A percentile compares a stretch with the other conserved stretches of the same genome.
Evolutionary conservation across 2,797 vertebrate genomes (phyloP).

Genomic region (Oryzias dopingdopingensis): DNA sequence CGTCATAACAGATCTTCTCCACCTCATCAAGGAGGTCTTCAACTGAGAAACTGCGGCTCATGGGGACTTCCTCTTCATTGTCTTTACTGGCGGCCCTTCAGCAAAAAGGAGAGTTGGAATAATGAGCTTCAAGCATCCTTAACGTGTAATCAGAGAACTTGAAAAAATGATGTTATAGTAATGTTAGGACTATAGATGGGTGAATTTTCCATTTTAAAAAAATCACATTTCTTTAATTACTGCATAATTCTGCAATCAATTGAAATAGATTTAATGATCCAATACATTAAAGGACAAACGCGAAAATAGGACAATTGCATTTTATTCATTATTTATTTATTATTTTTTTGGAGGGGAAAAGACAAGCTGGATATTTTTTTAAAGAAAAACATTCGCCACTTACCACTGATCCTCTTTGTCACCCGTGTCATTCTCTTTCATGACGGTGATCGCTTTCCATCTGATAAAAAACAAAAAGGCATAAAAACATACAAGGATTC

Average conservation of each 20-base stretch:
- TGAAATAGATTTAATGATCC: neutral
- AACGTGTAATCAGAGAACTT: neutral
- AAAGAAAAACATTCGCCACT: conserved; percentile 35
- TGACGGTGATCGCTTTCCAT: conserved; percentile 77
- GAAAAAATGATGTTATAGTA: neutral
- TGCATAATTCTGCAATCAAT: too few species aligned
- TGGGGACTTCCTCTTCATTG: conserved; percentile 69
- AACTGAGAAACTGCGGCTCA: conserved; percentile 81
- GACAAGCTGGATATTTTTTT: neutral
- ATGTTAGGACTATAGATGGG: neutral
- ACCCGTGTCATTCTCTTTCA: conserved; percentile 87
- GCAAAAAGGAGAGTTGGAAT: neutral
- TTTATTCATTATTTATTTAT: neutral
- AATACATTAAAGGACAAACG: neutral
- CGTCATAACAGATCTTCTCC: conserved; percentile 81
- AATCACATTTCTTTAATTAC: too few species aligned
- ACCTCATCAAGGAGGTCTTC: conserved; percentile 83
- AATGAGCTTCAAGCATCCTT: neutral
- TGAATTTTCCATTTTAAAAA: neutral
- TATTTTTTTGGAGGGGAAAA: neutral
- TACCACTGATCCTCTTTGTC: conserved; percentile 74
- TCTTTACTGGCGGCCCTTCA: conserved; percentile 45
- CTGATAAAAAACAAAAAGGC: conserved; percentile 36
- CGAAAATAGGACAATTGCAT: neutral
- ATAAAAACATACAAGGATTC: neutral